phyloP scores from a whole-genome alignment of 2,113 vertebrate genomes.

The Ptyas mucosa region DNA sequence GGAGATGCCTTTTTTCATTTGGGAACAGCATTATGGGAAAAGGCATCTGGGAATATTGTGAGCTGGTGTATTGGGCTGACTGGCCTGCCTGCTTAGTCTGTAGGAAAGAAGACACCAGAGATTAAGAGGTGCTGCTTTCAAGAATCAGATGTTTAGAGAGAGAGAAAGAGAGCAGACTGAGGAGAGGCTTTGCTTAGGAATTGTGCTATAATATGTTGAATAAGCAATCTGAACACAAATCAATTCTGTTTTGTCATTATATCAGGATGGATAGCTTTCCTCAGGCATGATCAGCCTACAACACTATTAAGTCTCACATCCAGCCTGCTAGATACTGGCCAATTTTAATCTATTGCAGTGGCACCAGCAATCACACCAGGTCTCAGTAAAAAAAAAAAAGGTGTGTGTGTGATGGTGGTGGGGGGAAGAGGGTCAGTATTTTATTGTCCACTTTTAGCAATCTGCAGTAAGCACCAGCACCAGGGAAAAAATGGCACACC shows the following conservation, averaged over 20 bases:
- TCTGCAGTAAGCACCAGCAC: neutral
- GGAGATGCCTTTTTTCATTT: neutral
- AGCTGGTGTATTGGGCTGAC: neutral
- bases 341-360: neutral
- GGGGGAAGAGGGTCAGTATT: neutral
- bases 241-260: fast-evolving
- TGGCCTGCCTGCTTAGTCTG: neutral
- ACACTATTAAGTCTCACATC: neutral
- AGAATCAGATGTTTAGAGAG: neutral
- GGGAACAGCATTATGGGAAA: neutral
- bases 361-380: neutral
- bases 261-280: neutral
- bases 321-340: neutral
- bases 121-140: neutral
- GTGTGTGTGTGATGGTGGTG: neutral
- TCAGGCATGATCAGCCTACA: neutral
- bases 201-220: fast-evolving
- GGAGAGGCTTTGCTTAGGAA: neutral
- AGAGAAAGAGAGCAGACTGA: neutral
- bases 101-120: neutral
- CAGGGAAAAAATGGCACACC: neutral
- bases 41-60: neutral
- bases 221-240: neutral
- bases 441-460: neutral
- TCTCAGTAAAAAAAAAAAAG: neutral